Evolutionary conservation across 1,140 invertebrate species (phyloP), one percentile per base, ranked within the genome.

Genomic region (Bombus sibiricus): DNA sequence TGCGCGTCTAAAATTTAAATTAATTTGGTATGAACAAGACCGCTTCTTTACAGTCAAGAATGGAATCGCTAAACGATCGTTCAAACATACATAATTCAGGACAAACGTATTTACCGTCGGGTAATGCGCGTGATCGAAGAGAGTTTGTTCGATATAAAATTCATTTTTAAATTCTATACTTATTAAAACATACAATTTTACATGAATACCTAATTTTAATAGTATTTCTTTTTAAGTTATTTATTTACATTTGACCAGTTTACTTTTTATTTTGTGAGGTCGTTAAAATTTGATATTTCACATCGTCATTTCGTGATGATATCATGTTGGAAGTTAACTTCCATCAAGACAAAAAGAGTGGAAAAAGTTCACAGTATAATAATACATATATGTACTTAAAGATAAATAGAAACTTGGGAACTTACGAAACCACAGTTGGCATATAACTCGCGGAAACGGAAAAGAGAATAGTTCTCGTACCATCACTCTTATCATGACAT

Each of bases 1-100:
- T 90, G 73, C 66, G 82, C 79, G 78, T 66, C 75, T 25, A 71
- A 88, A 78, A 91, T 91, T 91, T 85, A 86, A 88, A 90, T 88
- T 68, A 77, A 75, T 75, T 57, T 25, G 6, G 1, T 3, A 18
- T 0, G 18, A 9, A 53, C 47, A 18, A 81, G 41, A 34, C 3
- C 3, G 9, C 39, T 83, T 66, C 34, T 64, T 32, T 59, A 25
- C 66, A 18, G 1, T 39, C 57, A 6, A 13, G 22, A 62, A 62
- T 43, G 25, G 59, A 73, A 78, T 73, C 18, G 34, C 32, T 81
- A 76, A 57, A 74, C 12, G 6, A 34, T 25, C 28, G 22, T 53
- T 69, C n/a, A 32, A 59, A 22, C 18, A 8, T 32, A 22, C 25
- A 8, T 32, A 2, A 41, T 39, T n/a, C 43, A n/a, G 22, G 28